phyloP scores from a whole-genome alignment of 2,797 vertebrate genomes.

The Denticeps clupeoides region DNA sequence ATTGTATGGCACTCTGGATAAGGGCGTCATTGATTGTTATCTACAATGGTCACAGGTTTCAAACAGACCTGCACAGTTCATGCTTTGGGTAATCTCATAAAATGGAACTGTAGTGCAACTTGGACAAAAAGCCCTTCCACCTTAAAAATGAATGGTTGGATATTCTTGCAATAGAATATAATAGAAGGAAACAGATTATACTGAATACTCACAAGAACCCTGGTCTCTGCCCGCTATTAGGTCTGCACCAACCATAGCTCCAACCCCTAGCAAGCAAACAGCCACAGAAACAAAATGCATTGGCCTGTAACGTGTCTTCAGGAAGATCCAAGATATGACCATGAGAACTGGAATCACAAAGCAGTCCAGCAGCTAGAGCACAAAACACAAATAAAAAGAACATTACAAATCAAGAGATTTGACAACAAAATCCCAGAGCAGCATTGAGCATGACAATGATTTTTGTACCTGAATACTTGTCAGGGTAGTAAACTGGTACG shows the following conservation, averaged over 20 bases:
- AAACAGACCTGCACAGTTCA: too few relatives aligned
- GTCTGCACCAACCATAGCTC: conserved; percentile 92
- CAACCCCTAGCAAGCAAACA: conserved; percentile 85
- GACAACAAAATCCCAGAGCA: neutral
- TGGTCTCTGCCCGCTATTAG: conserved; percentile 67
- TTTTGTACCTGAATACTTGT: conserved; percentile 97
- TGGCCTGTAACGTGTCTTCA: conserved; percentile 75
- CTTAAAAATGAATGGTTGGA: too few relatives aligned
- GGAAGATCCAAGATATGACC: conserved; percentile 86
- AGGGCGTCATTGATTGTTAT: too few relatives aligned
- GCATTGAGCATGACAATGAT: too few relatives aligned
- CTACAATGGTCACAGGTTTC: too few relatives aligned
- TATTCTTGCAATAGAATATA: too few relatives aligned
- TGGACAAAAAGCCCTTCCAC: too few relatives aligned
- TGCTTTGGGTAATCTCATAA: too few relatives aligned
- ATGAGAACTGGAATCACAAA: conserved; percentile 91
- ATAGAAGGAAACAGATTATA: too few relatives aligned
- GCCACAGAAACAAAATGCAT: conserved; percentile 78
- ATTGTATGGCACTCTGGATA: too few relatives aligned
- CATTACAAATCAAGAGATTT: neutral
- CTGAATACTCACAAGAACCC: conserved; percentile 63
- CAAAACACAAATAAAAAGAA: neutral
- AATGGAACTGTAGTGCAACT: too few relatives aligned
- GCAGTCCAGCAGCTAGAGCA: conserved; percentile 84
- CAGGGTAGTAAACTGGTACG: conserved; percentile 87